Conservation (phyloP, 2,797 vertebrate species). For the Anableps anableps region DNA sequence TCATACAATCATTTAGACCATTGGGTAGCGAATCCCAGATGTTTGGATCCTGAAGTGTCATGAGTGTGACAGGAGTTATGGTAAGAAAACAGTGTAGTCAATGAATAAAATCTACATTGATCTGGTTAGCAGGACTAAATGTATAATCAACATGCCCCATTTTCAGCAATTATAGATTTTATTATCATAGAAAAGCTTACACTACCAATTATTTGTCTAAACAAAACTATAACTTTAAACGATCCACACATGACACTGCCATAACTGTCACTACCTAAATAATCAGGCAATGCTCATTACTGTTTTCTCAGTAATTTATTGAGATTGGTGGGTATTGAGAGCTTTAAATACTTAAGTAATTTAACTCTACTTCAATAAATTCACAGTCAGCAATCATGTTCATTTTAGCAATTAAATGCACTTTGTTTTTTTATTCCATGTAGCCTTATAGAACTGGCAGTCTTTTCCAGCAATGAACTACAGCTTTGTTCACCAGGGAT, state of each 20-base stretch:
- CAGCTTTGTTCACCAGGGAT: background rate
- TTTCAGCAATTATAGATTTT: background rate
- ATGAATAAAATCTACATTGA: too few species aligned
- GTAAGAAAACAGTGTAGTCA: too few species aligned
- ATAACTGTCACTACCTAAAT: background rate
- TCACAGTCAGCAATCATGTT: background rate
- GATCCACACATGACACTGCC: background rate
- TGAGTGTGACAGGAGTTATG: too few species aligned
- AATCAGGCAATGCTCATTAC: background rate
- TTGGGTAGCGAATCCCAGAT: too few species aligned
- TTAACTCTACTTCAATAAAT: background rate
- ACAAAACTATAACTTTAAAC: background rate
- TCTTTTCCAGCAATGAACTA: background rate
- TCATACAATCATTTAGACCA: too few species aligned
- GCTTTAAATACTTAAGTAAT: background rate
- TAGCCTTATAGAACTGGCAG: background rate
- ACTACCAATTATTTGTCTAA: background rate
- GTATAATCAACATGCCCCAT: background rate
- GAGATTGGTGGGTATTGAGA: background rate
- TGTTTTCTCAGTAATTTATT: background rate
- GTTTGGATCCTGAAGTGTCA: too few species aligned
- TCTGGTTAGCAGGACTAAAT: too few species aligned
- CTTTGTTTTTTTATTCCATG: background rate
- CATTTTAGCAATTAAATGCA: background rate
- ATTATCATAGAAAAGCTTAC: background rate